Evolutionary conservation across 2,888 invertebrate genomes (phyloP), one percentile per base, ranked within the genome.

Genomic region (Erpobdella octoculata): DNA sequence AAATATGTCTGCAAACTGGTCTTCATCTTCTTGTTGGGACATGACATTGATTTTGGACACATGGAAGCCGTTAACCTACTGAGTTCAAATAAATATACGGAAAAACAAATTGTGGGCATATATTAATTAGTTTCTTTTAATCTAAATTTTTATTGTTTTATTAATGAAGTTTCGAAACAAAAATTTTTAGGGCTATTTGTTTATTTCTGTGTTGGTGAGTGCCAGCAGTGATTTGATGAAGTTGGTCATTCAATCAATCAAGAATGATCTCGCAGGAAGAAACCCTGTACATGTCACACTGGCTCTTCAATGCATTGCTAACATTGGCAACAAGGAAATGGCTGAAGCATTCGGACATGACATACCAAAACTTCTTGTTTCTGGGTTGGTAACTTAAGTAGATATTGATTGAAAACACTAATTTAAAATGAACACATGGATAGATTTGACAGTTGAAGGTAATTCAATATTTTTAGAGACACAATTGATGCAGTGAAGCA

Each of bases 31-130:
- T 87, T 99, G 77, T 89, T 99, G 79, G 98, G 98, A 77, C 97
- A 99, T 86, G 98, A 99, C 86, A 98, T 99, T 84, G 98, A 99
- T 86, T 99, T 99, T 85, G 98, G 98, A 76, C 97, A 99, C 85
- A 98, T 98, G 97, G 98, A 99, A 86, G 98, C 98, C 69, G 98
- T 99, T 78, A 99, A 99, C 85, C 87, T 99, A 78, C 88, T 99
- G 73, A 96, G 96, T 76, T 98, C 98, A 75, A 99, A 99, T 85
- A 99, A 99, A 87, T 99, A 99, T 86, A 98, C 98, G 69, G 98
- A 99, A 84, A 99, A 99, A 86, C 98, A 99, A 88, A 98, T 99
- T 85, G 93, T 86, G 77, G 80, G 83, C 80, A 58, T 31, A n/a
- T 5, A 9, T 38, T 35, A 65, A 33, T 62, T 1, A 5, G 62